Evolutionary conservation across 2,113 vertebrate species (phyloP).

Genomic region (Fukomys damarensis): DNA sequence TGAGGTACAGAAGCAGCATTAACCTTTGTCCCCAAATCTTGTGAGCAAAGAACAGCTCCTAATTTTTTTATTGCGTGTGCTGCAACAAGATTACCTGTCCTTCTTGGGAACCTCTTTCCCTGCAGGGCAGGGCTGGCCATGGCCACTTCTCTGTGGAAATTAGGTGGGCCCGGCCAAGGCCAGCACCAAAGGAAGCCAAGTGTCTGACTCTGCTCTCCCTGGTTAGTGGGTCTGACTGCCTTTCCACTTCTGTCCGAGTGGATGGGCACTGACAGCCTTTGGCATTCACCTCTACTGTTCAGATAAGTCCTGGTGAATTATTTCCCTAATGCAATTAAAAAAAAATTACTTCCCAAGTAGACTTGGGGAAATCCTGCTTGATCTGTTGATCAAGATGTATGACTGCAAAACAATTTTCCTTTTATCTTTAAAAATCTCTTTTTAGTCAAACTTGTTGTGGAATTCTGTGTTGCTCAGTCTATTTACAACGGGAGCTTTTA

Average conservation of each 20-base stretch:
- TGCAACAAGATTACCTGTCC: not conserved
- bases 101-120: not conserved
- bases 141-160: not conserved
- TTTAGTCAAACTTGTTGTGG: conserved; percentile 80
- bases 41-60: not conserved
- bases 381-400: conserved; percentile 9
- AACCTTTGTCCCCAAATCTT: not conserved
- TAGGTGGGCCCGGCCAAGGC: not conserved
- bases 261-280: not conserved
- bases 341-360: conserved; percentile 22
- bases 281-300: not conserved
- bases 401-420: conserved; percentile 79
- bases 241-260: not conserved
- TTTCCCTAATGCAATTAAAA: not conserved
- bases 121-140: not conserved
- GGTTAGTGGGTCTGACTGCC: not conserved
- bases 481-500: conserved; percentile 86
- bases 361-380: conserved; percentile 67
- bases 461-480: conserved; percentile 87
- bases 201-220: not conserved
- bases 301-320: not conserved
- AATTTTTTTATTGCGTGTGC: not conserved
- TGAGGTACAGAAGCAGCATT: not conserved
- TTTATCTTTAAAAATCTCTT: conserved; percentile 82
- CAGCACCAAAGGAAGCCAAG: not conserved